Evolutionary conservation across 1,140 invertebrate genomes (phyloP), one percentile per base, ranked within the genome.

Genomic region (Adoxophyes honmai): DNA sequence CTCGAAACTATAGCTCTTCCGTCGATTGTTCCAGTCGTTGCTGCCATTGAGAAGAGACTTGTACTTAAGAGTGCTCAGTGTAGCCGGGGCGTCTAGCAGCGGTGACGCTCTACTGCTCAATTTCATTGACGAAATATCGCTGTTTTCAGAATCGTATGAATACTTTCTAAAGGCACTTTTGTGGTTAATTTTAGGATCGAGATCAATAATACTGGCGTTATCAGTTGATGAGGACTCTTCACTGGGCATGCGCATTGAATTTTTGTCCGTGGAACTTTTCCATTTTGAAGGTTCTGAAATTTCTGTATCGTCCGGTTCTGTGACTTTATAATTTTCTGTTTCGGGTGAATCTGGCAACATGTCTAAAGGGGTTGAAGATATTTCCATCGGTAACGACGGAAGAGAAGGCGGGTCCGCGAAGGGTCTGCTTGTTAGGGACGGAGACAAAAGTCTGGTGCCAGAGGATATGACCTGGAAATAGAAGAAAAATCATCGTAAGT

Each of bases 1-100:
- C 81, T 94, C 93, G 65, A 94, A 94, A 52, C 93, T 93, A 68
- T 94, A 94, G 2, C 93, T 94, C 78, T 94, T 94, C 60, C 93
- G 86, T 62, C 93, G 86, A 62, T 91, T 90, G 68, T 92, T 92
- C 93, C 93, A 94, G 59, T 94, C 93, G 57, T 92, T 91, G 55
- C 68, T 85, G 14, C 69, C 73, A 44, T 89, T 86, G 61, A 89
- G 71, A 14, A 89, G 69, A 59, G 84, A 87, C 64, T 84, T 86
- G 52, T 84, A 87, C 80, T 89, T 82, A 60, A 88, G 64, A 55
- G 82, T 88, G 54, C 82, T 89, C 36, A 88, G 62, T 15, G 72
- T 72, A 35, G 76, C 68, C 4, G 83, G 81, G 16, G 76, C 66
- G 61, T 88, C 83, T 56, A 86, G 59, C 44, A 86, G 55, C 15